Evolutionary conservation across 2,113 vertebrate genomes (phyloP), one percentile per base, ranked within the genome.

Genomic region (Dipodomys spectabilis): DNA sequence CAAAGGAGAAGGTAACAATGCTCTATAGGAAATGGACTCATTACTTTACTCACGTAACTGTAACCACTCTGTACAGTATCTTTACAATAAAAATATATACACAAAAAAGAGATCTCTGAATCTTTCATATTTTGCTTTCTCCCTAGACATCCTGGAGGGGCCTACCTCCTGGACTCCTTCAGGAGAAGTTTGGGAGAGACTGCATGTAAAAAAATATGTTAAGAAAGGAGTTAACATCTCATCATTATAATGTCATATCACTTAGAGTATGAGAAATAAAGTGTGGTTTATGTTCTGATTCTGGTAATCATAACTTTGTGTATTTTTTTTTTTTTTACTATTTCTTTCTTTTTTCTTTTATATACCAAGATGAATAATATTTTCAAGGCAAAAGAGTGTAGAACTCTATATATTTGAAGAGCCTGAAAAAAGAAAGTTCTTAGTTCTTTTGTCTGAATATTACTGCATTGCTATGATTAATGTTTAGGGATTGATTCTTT

Each of bases 351-450:
- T 65, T 81, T 65, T 69, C 0, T 89, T 60, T 32, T 83, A 65
- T 60, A 10, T 71, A 79, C n/a, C 20, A 65, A 89, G 15, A 2
- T 39, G 30, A 19, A 80, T 57, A 72, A 27, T 75, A 77, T 72
- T 39, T 75, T 72, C 13, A 73, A 64, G 20, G 15, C 16, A 5
- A 32, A 88, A 57, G 57, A 80, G 27, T 64, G 28, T 10, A 9
- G 83, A 93, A 77, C 22, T 64, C 25, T 39, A 67, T 69, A 67
- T 57, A 84, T 68, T 92, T 77, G 8, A 78, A 81, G 4, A 71
- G 2, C 11, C 20, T 64, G 18, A 25, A 3, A 39, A 85, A 89
- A 86, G 69, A 79, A 81, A 45, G 1, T 32, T 45, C 25, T 12
- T 7, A 39, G 15, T 68, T 88, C 7, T 80, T 88, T 80, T 75